phyloP scores from a whole-genome alignment of 64 coral and sea anemone species.

The Montipora cactus region DNA sequence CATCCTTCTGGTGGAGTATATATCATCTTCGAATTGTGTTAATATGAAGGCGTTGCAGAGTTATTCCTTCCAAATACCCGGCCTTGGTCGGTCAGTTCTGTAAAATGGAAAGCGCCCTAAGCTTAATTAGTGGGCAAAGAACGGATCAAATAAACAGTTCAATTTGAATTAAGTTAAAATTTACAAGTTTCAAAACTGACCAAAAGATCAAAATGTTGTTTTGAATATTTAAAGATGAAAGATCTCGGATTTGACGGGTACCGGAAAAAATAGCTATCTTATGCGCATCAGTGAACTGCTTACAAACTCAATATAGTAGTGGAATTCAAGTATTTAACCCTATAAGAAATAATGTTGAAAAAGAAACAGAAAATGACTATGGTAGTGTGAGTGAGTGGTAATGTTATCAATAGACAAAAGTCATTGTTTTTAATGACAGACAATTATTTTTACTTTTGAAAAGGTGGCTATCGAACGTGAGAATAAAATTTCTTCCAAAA shows the following conservation, averaged over 20 bases:
- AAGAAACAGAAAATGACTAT: not conserved
- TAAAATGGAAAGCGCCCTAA: too few species aligned
- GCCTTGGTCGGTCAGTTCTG: too few species aligned
- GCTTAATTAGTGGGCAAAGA: not conserved
- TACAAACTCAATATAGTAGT: not conserved
- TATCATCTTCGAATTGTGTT: too few species aligned
- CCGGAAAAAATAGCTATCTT: not conserved
- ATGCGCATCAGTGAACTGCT: not conserved
- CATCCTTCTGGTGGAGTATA: too few species aligned
- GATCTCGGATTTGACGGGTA: slow-evolving; percentile 16
- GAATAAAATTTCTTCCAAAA: too few species aligned
- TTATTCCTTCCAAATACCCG: not conserved
- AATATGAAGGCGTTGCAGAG: too few species aligned
- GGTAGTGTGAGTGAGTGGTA: not conserved
- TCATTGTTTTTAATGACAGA: not conserved
- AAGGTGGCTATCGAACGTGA: too few species aligned
- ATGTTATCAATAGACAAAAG: not conserved
- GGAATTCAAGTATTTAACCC: not conserved
- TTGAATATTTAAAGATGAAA: slow-evolving; percentile 50
- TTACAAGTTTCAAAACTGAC: not conserved
- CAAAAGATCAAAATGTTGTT: slow-evolving; percentile 34
- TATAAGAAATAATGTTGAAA: not conserved
- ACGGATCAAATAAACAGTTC: not conserved
- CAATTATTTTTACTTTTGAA: too few species aligned
- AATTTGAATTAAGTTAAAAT: not conserved